phyloP scores from a whole-genome alignment of 2,113 vertebrate species.

The Gracilinanus agilis region DNA sequence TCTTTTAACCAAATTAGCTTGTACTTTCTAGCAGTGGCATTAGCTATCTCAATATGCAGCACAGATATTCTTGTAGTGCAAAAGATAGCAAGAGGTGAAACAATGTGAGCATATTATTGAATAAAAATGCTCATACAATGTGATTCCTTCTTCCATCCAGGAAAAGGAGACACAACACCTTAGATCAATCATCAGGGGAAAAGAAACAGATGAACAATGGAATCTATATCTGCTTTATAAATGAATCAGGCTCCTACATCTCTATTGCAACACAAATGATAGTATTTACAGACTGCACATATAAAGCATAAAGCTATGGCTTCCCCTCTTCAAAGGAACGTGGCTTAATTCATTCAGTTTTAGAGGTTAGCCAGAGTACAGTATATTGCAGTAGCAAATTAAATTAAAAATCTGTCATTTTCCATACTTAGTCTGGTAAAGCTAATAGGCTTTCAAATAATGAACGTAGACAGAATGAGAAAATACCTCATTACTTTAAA shows the following conservation, averaged over 20 bases:
- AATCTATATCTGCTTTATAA: not conserved
- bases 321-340: slow-evolving; percentile 45
- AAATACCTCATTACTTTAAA: slow-evolving; percentile 50
- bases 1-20: slow-evolving; percentile 62
- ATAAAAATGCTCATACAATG: slow-evolving; percentile 50
- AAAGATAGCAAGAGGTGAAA: slow-evolving; percentile 26
- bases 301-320: slow-evolving; percentile 45
- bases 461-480: slow-evolving; percentile 58
- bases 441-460: slow-evolving; percentile 71
- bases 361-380: slow-evolving; percentile 42
- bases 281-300: not conserved
- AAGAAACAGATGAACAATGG: not conserved
- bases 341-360: slow-evolving; percentile 50
- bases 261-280: slow-evolving; percentile 43
- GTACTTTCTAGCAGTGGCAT: slow-evolving; percentile 56
- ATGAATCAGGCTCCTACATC: not conserved
- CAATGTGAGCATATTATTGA: slow-evolving; percentile 54
- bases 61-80: slow-evolving; percentile 47
- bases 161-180: slow-evolving; percentile 38
- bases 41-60: slow-evolving; percentile 55
- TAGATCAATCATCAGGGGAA: slow-evolving; percentile 28
- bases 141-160: slow-evolving; percentile 45
- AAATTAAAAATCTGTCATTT: slow-evolving; percentile 65
- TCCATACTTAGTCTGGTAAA: slow-evolving; percentile 60
- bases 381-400: slow-evolving; percentile 54